These are phyloP conservation scores for Caretta caretta DNA, from an alignment of 2,113 vertebrate genomes.

Conservation along the genomic window DNA sequence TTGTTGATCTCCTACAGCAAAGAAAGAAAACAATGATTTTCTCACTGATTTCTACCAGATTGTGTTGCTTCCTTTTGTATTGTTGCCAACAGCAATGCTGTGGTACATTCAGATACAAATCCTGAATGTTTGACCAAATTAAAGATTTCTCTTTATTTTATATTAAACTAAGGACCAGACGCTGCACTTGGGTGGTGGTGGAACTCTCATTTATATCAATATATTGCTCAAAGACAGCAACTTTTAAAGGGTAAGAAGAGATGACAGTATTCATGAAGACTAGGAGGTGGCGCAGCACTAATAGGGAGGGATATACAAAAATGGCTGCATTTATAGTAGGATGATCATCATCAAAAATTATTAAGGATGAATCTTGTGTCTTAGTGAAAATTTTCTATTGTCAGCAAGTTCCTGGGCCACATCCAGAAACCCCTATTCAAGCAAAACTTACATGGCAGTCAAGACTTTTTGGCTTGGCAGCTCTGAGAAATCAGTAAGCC, in stretches of 20 bases:
- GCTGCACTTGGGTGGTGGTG: neutral
- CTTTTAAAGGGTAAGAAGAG: neutral
- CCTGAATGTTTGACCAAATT: neutral
- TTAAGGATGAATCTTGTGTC: neutral
- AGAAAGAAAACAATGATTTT: slow-evolving; percentile 52
- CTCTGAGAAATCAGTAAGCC: neutral
- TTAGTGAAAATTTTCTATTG: neutral
- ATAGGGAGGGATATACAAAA: neutral
- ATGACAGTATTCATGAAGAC: neutral
- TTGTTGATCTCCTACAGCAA: slow-evolving; percentile 81
- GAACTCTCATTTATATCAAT: neutral
- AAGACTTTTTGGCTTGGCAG: neutral
- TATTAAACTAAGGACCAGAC: neutral
- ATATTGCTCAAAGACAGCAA: neutral
- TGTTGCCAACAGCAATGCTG: neutral
- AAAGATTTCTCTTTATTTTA: neutral
- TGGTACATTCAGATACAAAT: neutral
- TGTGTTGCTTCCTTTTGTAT: neutral
- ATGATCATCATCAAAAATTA: neutral
- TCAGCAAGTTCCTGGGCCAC: neutral
- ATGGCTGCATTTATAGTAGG: neutral
- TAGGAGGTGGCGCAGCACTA: neutral
- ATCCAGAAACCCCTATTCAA: neutral
- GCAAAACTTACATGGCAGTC: neutral
- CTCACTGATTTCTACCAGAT: neutral